Conservation (phyloP, 2,797 vertebrate species). For the Poecilia gillii region DNA sequence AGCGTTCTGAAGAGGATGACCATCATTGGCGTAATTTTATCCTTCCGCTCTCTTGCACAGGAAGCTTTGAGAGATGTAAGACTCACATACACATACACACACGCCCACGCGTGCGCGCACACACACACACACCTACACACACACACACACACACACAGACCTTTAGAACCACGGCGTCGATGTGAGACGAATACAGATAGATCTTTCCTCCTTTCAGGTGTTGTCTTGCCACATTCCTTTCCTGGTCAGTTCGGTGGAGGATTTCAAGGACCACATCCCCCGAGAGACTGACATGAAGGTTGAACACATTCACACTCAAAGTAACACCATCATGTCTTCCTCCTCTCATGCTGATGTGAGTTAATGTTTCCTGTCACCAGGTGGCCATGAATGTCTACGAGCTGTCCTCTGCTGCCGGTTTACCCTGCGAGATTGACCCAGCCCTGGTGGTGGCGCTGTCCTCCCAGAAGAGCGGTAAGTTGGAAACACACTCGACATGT, state of each 20-base stretch:
- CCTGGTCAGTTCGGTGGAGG: constrained; percentile 98
- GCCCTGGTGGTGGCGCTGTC: constrained; percentile 96
- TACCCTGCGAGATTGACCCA: constrained; percentile 98
- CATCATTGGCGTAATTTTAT: constrained; percentile 98
- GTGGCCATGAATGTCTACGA: constrained; percentile 99
- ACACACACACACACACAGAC: constrained; percentile 11
- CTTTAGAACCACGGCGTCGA: background rate
- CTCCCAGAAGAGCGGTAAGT: constrained; percentile 95
- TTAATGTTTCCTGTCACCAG: constrained; percentile 63
- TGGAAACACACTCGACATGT: background rate
- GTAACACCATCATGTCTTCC: rapidly evolving
- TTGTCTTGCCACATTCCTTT: constrained; percentile 99
- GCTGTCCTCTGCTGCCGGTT: constrained; percentile 94
- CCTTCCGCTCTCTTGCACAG: constrained; percentile 96
- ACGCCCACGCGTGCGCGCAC: constrained; percentile 2
- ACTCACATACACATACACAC: constrained; percentile 20
- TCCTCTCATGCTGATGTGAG: background rate
- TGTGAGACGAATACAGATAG: background rate
- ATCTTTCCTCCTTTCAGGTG: constrained; percentile 78
- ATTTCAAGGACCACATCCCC: constrained; percentile 99
- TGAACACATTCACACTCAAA: constrained; percentile 6
- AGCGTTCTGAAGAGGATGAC: constrained; percentile 99
- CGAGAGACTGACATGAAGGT: constrained; percentile 99
- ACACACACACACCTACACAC: constrained; percentile 27
- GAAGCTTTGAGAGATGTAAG: constrained; percentile 98